phyloP scores from a whole-genome alignment of 2,888 invertebrate genomes.

The Sepiola atlantica region DNA sequence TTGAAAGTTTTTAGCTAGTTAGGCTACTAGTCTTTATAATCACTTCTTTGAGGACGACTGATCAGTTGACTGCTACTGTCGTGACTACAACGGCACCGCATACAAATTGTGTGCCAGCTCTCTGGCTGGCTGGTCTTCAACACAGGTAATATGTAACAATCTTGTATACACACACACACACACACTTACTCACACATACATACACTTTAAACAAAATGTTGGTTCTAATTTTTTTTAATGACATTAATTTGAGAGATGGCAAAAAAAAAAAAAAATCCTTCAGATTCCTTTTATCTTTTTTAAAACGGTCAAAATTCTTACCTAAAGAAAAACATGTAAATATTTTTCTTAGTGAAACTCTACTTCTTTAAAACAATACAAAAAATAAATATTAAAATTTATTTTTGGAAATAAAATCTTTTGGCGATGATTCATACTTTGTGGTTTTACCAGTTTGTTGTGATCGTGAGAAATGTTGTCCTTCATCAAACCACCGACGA shows the following conservation, averaged over 20 bases:
- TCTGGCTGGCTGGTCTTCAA: neutral
- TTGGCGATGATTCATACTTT: neutral
- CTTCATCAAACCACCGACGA: neutral
- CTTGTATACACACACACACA: neutral
- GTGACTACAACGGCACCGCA: conserved; percentile 6
- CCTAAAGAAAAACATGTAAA: neutral
- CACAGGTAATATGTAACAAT: conserved; percentile 32
- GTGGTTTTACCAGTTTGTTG: neutral
- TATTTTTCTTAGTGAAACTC: neutral
- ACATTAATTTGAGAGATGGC: neutral
- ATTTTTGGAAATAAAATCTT: neutral
- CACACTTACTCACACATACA: neutral
- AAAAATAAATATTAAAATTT: neutral
- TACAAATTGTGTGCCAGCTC: conserved; percentile 32
- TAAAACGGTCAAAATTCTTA: neutral
- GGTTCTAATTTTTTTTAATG: neutral
- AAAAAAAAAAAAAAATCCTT: neutral
- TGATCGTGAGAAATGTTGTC: neutral
- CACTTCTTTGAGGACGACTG: conserved; percentile 2
- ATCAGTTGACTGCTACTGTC: conserved; percentile 32
- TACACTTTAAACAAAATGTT: neutral
- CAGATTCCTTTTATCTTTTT: neutral
- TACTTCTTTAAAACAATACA: neutral
- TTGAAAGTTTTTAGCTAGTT: conserved; percentile 60
- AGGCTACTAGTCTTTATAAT: conserved; percentile 46